Evolutionary conservation across 2,797 vertebrate species (phyloP), one percentile per base, ranked within the genome.

Genomic region (Fringilla coelebs): DNA sequence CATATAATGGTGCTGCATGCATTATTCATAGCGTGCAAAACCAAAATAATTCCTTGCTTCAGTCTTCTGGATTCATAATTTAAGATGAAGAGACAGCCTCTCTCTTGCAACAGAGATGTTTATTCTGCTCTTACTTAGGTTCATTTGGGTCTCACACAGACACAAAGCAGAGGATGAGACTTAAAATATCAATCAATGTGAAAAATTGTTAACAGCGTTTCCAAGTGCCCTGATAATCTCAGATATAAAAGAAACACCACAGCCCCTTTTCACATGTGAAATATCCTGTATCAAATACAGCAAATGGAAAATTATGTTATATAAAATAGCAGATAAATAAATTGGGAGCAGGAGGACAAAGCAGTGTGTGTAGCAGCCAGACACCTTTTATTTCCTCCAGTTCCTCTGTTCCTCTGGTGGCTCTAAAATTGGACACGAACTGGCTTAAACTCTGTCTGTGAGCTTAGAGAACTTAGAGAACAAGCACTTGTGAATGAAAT

Each of bases 11-110:
- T 68, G 46, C 77, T 72, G 4, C 61, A 93, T 95, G 66, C 60
- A 96, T 97, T 96, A 97, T 97, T 96, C 94, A 95, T 93, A 8
- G 10, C 15, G 40, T 20, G 72, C 34, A 80, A 79, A 72, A 84
- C 65, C 38, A 74, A 89, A 93, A 80, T 41, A 85, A 77, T 91
- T 93, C 74, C 79, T 93, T 3, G 1, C 45, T 85, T 93, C 90
- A 54, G 43, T 68, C 77, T 83, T 74, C 75, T 3, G 5, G 85
- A 93, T 85, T 77, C 85, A 77, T 85, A 95, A 93, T 65, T 92
- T 85, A 94, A 89, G 77, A 77, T 41, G 73, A 96, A 91, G 84
- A 85, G 63, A 9, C 41, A 75, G 51, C 45, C 60, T 81, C 71
- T 40, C 18, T 80, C 74, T 81, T 80, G n/a, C n/a, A 88, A 31